Evolutionary conservation across 2,888 invertebrate genomes (phyloP).

Genomic region (Sinelater perroti): DNA sequence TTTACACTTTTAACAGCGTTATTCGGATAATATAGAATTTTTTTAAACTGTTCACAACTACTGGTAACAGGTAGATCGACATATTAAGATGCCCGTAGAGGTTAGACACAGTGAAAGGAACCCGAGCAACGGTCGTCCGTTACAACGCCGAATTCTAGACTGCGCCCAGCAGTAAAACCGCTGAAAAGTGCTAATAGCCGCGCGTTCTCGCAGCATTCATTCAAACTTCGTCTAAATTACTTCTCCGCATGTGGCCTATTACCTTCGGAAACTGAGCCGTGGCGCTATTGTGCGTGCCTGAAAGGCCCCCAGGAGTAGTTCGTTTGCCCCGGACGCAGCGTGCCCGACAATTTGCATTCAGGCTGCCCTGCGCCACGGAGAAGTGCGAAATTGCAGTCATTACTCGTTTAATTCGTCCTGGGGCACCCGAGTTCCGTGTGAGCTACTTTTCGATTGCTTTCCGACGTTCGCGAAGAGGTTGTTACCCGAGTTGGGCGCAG

Average conservation of each 20-base stretch:
- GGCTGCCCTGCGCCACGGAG: conserved; percentile 32
- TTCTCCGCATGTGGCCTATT: conserved; percentile 43
- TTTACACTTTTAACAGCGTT: too few species aligned
- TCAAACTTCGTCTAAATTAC: conserved; percentile 39
- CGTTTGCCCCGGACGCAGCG: conserved; percentile 28
- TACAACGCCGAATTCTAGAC: too few species aligned
- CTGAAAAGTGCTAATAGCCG: conserved; percentile 23
- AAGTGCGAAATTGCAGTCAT: conserved; percentile 37
- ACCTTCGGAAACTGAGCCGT: conserved; percentile 32
- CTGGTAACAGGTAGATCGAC: too few species aligned
- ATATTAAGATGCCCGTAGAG: too few species aligned
- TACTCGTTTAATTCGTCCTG: conserved; percentile 30
- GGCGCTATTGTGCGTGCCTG: conserved; percentile 38
- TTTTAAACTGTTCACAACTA: too few species aligned
- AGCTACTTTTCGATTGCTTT: conserved; percentile 18
- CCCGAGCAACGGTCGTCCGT: too few species aligned
- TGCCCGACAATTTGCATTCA: conserved; percentile 31
- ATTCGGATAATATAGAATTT: too few species aligned
- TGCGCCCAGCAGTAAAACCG: conserved; percentile 24
- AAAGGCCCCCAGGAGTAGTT: conserved; percentile 28
- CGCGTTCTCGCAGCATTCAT: conserved; percentile 21
- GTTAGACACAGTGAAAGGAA: too few species aligned
- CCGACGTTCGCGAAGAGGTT: too few species aligned
- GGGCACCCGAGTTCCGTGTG: conserved; percentile 12
- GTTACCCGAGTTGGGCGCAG: too few species aligned